Conservation (phyloP, 2,113 vertebrate genomes). For the Oophaga pumilio region DNA sequence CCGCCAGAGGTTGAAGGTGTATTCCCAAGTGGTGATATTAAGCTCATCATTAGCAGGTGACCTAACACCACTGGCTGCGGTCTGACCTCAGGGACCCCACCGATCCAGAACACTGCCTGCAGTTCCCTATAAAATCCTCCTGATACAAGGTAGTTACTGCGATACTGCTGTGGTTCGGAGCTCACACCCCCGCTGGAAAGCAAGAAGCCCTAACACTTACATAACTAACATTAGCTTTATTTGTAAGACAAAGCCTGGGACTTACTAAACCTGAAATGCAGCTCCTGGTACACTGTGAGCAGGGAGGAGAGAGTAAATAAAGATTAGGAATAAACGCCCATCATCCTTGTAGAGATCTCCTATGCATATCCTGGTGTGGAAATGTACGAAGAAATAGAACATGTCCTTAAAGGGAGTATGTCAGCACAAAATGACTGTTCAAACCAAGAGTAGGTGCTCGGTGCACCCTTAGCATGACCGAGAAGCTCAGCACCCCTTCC, state of each 20-base stretch:
- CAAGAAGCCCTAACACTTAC: neutral
- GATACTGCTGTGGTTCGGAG: neutral
- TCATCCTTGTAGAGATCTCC: neutral
- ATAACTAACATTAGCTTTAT: conserved; percentile 11
- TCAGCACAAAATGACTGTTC: too few relatives aligned
- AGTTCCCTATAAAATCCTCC: neutral
- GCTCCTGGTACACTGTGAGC: conserved; percentile 8
- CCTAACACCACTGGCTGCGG: too few relatives aligned
- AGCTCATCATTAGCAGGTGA: too few relatives aligned
- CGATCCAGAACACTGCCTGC: too few relatives aligned
- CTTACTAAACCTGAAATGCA: conserved; percentile 53
- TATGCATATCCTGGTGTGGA: neutral
- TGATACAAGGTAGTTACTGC: neutral
- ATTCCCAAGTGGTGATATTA: too few relatives aligned
- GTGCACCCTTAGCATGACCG: too few relatives aligned
- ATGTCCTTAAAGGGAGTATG: neutral
- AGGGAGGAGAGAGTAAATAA: conserved; percentile 50
- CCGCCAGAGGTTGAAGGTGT: too few relatives aligned
- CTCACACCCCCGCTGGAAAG: neutral
- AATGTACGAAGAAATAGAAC: neutral
- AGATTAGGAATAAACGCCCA: conserved; percentile 5
- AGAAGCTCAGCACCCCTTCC: too few relatives aligned
- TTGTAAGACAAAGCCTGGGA: conserved; percentile 31
- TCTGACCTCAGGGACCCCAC: too few relatives aligned
- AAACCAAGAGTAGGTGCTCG: too few relatives aligned